Evolutionary conservation across 2,888 invertebrate genomes (phyloP).

Genomic region (Coleophora deauratella): DNA sequence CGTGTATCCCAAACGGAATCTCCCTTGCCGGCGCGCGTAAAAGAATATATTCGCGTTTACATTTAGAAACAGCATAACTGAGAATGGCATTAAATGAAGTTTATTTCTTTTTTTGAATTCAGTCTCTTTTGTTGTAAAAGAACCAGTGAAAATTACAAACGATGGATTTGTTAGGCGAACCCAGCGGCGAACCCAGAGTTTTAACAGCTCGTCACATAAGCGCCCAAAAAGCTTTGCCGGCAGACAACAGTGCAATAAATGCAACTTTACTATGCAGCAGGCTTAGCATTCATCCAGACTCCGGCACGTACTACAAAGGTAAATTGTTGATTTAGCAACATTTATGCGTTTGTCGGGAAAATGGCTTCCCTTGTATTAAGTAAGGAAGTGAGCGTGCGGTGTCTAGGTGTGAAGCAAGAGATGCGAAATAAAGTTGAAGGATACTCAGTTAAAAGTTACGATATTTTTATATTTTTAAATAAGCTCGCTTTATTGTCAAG

Average conservation of each 20-base stretch:
- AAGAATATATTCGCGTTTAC: not conserved
- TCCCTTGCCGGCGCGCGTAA: not conserved
- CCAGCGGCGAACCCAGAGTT: slow-evolving; percentile 33
- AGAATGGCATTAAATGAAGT: not conserved
- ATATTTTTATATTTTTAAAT: too few relatives aligned
- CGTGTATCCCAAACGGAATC: not conserved
- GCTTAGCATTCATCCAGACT: slow-evolving; percentile 52
- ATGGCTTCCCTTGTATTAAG: too few relatives aligned
- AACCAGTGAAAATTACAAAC: not conserved
- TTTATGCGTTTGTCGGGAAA: too few relatives aligned
- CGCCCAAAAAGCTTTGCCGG: slow-evolving; percentile 35
- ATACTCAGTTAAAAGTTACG: too few relatives aligned
- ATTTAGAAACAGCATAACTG: not conserved
- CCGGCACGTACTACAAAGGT: slow-evolving; percentile 55
- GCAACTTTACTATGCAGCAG: slow-evolving; percentile 52
- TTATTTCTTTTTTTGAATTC: too few relatives aligned
- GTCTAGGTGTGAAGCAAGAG: too few relatives aligned
- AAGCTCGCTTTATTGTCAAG: too few relatives aligned
- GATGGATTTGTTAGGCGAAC: slow-evolving; percentile 51
- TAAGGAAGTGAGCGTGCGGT: too few relatives aligned
- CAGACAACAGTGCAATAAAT: slow-evolving; percentile 43
- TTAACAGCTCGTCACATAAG: slow-evolving; percentile 48
- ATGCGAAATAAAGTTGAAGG: too few relatives aligned
- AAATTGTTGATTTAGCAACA: slow-evolving; percentile 13
- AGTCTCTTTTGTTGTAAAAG: too few relatives aligned